Evolutionary conservation across 2,888 invertebrate species (phyloP).

Genomic region (Ganaspis brasiliensis): DNA sequence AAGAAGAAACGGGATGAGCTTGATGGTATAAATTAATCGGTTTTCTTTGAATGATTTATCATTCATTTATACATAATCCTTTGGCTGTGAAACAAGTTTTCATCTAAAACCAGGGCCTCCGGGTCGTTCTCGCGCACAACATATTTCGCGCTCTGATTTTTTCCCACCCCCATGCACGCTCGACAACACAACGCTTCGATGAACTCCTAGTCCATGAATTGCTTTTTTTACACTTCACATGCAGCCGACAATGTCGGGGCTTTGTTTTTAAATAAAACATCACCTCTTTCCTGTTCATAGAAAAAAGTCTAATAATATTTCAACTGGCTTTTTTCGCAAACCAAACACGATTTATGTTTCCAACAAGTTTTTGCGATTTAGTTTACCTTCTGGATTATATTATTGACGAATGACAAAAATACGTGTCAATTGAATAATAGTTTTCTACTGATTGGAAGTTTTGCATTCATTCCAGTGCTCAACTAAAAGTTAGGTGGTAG

Average conservation of each 20-base stretch:
- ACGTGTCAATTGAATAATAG: too few relatives aligned
- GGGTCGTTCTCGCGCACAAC: slow-evolving; percentile 19
- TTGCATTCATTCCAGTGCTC: too few relatives aligned
- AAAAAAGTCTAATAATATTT: slow-evolving; percentile 17
- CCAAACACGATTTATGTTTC: too few relatives aligned
- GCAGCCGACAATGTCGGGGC: slow-evolving; percentile 19
- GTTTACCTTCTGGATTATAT: too few relatives aligned
- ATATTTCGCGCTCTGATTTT: slow-evolving; percentile 33
- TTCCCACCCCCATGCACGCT: slow-evolving; percentile 18
- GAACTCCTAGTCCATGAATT: slow-evolving; percentile 37
- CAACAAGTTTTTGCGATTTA: too few relatives aligned
- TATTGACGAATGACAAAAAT: too few relatives aligned
- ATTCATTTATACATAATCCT: neutral
- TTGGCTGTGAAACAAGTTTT: slow-evolving; percentile 1
- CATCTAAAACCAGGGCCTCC: neutral
- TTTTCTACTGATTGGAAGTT: too few relatives aligned
- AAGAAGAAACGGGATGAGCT: too few relatives aligned
- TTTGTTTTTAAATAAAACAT: slow-evolving; percentile 25
- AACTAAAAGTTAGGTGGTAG: too few relatives aligned
- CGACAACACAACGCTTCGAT: slow-evolving; percentile 22
- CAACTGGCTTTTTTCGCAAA: neutral
- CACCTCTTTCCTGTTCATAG: neutral
- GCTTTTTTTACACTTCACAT: slow-evolving; percentile 16
- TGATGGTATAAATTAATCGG: too few relatives aligned
- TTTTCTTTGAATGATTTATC: neutral